A percentile compares a stretch with the other conserved stretches of the same genome.
phyloP scores from a whole-genome alignment of 2,888 invertebrate genomes.

The Torymus auratus region DNA sequence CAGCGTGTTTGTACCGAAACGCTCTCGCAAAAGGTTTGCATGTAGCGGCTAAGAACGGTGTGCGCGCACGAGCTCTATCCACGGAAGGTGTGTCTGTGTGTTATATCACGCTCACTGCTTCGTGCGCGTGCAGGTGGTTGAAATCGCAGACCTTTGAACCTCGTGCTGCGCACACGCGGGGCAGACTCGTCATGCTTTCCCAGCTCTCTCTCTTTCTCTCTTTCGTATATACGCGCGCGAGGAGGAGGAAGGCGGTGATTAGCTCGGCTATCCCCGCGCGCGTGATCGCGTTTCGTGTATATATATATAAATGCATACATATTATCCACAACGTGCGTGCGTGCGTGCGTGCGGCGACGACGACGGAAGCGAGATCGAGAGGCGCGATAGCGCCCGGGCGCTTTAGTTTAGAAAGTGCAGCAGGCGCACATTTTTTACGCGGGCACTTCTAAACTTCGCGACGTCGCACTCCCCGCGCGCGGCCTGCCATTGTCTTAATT shows the following conservation, averaged over 20 bases:
- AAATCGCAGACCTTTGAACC: slow-evolving; percentile 33
- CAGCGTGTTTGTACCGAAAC: no score
- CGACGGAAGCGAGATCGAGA: slow-evolving; percentile 33
- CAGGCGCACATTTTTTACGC: not conserved
- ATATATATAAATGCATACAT: not conserved
- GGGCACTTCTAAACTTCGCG: no score
- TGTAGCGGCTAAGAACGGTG: no score
- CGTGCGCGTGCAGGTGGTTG: slow-evolving; percentile 10
- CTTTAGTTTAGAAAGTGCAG: slow-evolving; percentile 3
- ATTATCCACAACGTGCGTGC: slow-evolving; percentile 8
- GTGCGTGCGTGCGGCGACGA: slow-evolving; percentile 9
- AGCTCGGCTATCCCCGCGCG: not conserved
- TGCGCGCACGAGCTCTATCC: no score
- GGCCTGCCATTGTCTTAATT: not conserved
- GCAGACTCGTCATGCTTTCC: not conserved
- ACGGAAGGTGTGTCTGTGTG: slow-evolving; percentile 15
- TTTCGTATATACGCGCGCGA: not conserved
- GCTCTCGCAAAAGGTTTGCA: no score
- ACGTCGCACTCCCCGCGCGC: not conserved
- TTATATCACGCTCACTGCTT: not conserved
- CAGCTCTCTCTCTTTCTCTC: not conserved
- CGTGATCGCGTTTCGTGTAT: slow-evolving; percentile 34
- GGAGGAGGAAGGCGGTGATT: slow-evolving; percentile 39
- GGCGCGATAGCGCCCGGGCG: not conserved
- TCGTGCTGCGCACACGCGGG: slow-evolving; percentile 5